Evolutionary conservation across 2,113 vertebrate species (phyloP).

Genomic region (Megaceryle torquata): DNA sequence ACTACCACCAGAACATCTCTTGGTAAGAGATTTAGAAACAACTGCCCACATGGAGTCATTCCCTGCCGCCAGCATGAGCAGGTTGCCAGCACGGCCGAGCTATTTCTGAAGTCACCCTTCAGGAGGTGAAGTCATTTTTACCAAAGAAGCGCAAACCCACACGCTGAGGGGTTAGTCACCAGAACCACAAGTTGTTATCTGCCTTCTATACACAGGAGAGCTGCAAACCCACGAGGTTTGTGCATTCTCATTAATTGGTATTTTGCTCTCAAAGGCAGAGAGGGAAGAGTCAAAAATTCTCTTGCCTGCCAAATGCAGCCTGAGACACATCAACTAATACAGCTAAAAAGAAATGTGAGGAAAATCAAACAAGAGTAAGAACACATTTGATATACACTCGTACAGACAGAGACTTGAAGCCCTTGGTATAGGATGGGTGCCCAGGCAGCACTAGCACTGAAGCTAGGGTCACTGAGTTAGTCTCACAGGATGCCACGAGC

Average conservation of each 20-base stretch:
- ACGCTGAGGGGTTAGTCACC: neutral
- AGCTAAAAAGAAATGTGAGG: neutral
- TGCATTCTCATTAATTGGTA: neutral
- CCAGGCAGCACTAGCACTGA: neutral
- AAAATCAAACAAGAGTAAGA: neutral
- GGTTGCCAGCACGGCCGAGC: neutral
- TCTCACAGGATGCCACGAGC: neutral
- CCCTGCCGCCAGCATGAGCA: neutral
- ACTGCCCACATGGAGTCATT: neutral
- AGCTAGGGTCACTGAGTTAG: neutral
- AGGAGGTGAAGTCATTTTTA: neutral
- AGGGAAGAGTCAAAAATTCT: neutral
- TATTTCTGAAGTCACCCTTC: neutral
- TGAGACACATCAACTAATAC: neutral
- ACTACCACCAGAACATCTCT: neutral
- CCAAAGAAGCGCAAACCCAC: neutral
- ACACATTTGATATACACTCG: neutral
- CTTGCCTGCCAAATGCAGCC: neutral
- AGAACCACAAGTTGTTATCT: neutral
- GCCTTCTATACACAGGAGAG: neutral
- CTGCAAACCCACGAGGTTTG: neutral
- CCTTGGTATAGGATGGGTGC: accelerated
- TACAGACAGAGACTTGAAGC: neutral
- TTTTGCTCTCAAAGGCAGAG: neutral
- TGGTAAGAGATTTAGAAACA: neutral